Evolutionary conservation across 2,888 invertebrate species (phyloP).

Genomic region (Phengaris alcon): DNA sequence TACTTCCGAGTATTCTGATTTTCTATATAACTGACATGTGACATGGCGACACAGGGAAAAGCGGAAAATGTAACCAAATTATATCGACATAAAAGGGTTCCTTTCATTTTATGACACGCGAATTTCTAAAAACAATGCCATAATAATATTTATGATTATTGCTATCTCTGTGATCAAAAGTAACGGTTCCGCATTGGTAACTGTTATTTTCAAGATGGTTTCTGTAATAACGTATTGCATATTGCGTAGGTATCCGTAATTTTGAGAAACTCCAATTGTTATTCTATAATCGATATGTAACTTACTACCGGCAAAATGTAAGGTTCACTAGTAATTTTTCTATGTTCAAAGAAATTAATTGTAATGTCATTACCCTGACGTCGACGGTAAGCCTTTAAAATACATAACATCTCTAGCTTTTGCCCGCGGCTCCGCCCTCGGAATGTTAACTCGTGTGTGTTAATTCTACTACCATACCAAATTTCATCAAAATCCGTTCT

Average conservation of each 20-base stretch:
- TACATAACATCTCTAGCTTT: not conserved
- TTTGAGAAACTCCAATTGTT: too few species aligned
- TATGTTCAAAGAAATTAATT: too few species aligned
- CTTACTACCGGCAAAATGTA: too few species aligned
- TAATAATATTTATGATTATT: not conserved
- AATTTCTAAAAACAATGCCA: not conserved
- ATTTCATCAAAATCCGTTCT: too few species aligned
- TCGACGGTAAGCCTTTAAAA: not conserved
- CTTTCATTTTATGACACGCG: constrained; percentile 1
- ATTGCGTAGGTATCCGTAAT: not conserved
- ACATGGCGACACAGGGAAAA: not conserved
- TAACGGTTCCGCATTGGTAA: not conserved
- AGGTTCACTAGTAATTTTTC: too few species aligned
- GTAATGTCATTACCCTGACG: too few species aligned
- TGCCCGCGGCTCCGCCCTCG: too few species aligned
- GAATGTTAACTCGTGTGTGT: too few species aligned
- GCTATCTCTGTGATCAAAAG: not conserved
- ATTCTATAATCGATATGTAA: too few species aligned
- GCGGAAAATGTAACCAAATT: constrained; percentile 4
- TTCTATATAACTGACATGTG: constrained; percentile 16
- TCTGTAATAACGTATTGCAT: not conserved
- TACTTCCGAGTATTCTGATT: not conserved
- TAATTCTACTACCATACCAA: too few species aligned
- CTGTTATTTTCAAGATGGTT: constrained; percentile 7
- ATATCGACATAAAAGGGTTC: constrained; percentile 15